Evolutionary conservation across 2,888 invertebrate genomes (phyloP), one percentile per base, ranked within the genome.

Genomic region (Portevinia maculata): DNA sequence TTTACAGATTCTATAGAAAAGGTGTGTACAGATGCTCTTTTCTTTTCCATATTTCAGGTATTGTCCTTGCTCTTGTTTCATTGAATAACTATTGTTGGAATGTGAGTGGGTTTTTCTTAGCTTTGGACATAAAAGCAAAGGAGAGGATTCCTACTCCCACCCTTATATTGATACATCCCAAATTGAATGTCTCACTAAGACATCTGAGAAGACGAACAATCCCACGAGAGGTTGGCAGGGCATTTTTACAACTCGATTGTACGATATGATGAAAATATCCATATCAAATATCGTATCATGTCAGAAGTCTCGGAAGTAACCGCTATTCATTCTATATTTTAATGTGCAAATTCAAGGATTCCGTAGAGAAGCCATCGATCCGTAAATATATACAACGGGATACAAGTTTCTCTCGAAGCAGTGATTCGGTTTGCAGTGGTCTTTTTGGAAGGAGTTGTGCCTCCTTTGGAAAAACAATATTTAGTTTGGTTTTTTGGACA

Each of bases 31-130:
- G 57, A 67, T 75, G 59, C 30, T 53, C 55, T 59, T 52, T 59
- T 37, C 17, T 67, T 34, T 1, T 5, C 11, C 34, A 4, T n/a
- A 9, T 17, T 44, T 55, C 46, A 64, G 76, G 69, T 52, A 64
- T 65, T 71, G 83, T 76, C 76, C 83, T 83, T 83, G 83, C 76
- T 76, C 76, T 67, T 71, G 37, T 71, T 76, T 76, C 67, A 44
- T 64, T 71, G 64, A 75, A 81, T 65, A 75, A 59, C 44, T 34
- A 34, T 70, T 50, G 44, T 70, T 81, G 53, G 50, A 53, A 30
- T 32, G 17, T n/a, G 7, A 30, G 52, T 30, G 30, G n/a, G 44
- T n/a, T 17, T 15, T 11, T 39, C 0, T 9, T n/a, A n/a, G n/a
- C n/a, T n/a, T n/a, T 19, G 9, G 32, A 21, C 6, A 11, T 11